Evolutionary conservation across 2,888 invertebrate species (phyloP).

Genomic region (Euphydryas editha): DNA sequence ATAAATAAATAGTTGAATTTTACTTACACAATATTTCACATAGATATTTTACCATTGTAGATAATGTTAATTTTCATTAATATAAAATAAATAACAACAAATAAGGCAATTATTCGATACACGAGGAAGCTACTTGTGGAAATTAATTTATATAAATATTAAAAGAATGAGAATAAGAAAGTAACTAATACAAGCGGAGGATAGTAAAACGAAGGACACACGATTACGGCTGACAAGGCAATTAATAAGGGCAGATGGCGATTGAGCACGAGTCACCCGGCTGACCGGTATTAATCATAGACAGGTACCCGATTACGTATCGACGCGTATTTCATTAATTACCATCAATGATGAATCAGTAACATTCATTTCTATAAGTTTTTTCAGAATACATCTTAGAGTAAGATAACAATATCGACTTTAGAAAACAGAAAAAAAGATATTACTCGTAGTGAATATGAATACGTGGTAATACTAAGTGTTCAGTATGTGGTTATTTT

Average conservation of each 20-base stretch:
- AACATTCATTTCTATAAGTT: neutral
- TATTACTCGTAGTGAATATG: neutral
- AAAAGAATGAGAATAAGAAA: slow-evolving; percentile 23
- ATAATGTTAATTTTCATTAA: too few species aligned
- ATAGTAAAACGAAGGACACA: slow-evolving; percentile 68
- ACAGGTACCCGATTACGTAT: slow-evolving; percentile 63
- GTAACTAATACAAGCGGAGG: slow-evolving; percentile 45
- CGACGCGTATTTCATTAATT: slow-evolving; percentile 27
- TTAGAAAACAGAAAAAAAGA: neutral
- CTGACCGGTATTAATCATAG: slow-evolving; percentile 80
- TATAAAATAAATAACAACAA: too few species aligned
- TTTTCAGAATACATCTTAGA: neutral
- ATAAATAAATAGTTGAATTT: too few species aligned
- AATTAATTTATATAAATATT: slow-evolving; percentile 7
- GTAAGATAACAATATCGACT: too few species aligned
- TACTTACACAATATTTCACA: too few species aligned
- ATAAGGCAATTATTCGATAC: neutral
- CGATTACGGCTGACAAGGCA: slow-evolving; percentile 80
- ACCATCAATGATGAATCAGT: neutral
- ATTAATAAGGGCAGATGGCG: slow-evolving; percentile 83
- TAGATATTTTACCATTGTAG: too few species aligned
- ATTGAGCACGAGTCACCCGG: slow-evolving; percentile 80
- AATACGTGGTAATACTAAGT: neutral
- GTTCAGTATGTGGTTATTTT: neutral
- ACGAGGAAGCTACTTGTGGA: neutral